These are phyloP conservation scores for Melanerpes aurifrons DNA, from an alignment of 2,113 vertebrate species.

Conservation along the genomic window DNA sequence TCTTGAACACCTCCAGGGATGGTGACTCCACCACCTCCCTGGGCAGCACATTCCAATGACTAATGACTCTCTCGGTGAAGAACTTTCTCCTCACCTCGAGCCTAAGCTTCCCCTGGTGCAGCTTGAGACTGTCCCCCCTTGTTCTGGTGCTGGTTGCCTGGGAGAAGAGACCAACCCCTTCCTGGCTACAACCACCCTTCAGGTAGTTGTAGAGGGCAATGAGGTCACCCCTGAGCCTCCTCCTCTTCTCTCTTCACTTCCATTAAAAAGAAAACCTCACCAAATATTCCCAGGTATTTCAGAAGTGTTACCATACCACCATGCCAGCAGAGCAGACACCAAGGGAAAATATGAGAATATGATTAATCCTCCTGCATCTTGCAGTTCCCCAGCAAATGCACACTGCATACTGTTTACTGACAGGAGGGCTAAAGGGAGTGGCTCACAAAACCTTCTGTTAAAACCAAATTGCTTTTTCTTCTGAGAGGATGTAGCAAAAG, in stretches of 20 bases:
- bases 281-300: background rate
- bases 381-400: background rate
- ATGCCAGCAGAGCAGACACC: background rate
- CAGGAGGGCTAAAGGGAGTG: background rate
- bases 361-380: background rate
- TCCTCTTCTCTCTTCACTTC: background rate
- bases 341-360: background rate
- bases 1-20: too few species aligned
- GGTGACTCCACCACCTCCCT: too few species aligned
- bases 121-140: too few species aligned
- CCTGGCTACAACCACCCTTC: too few species aligned
- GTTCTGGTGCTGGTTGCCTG: too few species aligned
- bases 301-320: background rate
- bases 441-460: background rate
- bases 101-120: too few species aligned
- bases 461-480: background rate
- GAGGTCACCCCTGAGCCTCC: too few species aligned
- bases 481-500: fast-evolving
- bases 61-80: too few species aligned
- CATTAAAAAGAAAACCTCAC: background rate
- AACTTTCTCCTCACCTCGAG: too few species aligned
- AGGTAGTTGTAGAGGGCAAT: too few species aligned
- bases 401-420: background rate
- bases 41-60: too few species aligned
- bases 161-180: too few species aligned